Conservation (phyloP, 2,888 invertebrate species). For the Embidobia sp. region DNA sequence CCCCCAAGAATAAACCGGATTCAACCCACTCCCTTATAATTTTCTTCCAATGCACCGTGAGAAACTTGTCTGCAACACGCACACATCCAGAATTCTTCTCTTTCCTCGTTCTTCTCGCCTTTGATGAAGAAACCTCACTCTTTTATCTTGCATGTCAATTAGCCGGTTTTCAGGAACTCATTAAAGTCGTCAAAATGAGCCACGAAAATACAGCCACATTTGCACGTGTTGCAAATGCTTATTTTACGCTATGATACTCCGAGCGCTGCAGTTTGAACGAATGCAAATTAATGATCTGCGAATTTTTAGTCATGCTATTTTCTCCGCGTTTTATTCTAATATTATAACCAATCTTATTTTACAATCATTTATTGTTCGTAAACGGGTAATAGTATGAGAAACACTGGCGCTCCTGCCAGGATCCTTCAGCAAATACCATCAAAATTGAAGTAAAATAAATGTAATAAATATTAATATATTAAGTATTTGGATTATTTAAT, state of each 20-base stretch:
- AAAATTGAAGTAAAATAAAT: too few relatives aligned
- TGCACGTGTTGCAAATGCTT: conserved; percentile 13
- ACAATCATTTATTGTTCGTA: too few relatives aligned
- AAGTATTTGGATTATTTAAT: too few relatives aligned
- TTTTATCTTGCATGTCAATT: conserved; percentile 64
- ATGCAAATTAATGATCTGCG: too few relatives aligned
- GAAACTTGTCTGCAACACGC: conserved; percentile 78
- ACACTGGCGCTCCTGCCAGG: too few relatives aligned
- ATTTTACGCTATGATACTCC: background rate
- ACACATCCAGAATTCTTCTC: conserved; percentile 70
- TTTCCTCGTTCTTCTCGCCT: conserved; percentile 64
- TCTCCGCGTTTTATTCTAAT: too few relatives aligned
- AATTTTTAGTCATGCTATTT: too few relatives aligned
- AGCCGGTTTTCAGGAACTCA: conserved; percentile 64
- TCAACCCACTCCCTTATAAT: conserved; percentile 67
- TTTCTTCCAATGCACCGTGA: conserved; percentile 79
- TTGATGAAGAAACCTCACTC: conserved; percentile 61
- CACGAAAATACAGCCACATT: conserved; percentile 42
- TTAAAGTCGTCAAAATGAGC: conserved; percentile 60
- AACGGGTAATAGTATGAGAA: too few relatives aligned
- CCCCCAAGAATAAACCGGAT: conserved; percentile 64
- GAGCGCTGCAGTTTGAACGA: too few relatives aligned
- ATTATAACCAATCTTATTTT: too few relatives aligned
- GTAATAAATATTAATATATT: too few relatives aligned
- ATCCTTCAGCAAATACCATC: too few relatives aligned